Evolutionary conservation across 2,797 vertebrate genomes (phyloP).

Genomic region (Eutrigla gurnardus): DNA sequence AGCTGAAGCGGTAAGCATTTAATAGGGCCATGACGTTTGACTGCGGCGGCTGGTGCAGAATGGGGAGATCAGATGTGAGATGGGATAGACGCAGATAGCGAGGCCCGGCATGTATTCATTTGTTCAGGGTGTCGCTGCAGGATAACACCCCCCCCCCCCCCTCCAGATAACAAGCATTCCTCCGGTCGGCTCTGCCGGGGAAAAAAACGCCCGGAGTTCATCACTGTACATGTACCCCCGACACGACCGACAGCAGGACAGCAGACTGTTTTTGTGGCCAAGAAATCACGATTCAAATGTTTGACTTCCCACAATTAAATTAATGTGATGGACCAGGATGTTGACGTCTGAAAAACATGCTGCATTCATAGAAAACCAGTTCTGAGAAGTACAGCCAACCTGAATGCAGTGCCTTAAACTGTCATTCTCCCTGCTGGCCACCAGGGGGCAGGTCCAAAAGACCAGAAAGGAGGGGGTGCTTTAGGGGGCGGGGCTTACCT

Average conservation of each 20-base stretch:
- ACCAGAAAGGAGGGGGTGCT: no score
- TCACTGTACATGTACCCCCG: slow-evolving; percentile 40
- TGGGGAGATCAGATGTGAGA: slow-evolving; percentile 67
- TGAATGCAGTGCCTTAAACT: no score
- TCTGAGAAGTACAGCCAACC: no score
- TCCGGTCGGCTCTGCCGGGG: slow-evolving; percentile 31
- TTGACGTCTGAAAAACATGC: no score
- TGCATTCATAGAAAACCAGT: no score
- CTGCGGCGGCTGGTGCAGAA: slow-evolving; percentile 59
- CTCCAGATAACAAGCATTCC: slow-evolving; percentile 60
- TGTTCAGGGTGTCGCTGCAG: slow-evolving; percentile 57
- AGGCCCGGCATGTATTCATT: slow-evolving; percentile 59
- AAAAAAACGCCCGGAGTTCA: slow-evolving; percentile 57
- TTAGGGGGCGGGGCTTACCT: no score
- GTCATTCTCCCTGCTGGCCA: no score
- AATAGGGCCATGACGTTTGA: slow-evolving; percentile 74
- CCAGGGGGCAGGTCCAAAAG: no score
- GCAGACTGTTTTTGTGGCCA: neutral
- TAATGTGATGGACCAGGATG: no score
- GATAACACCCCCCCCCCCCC: slow-evolving; percentile 40
- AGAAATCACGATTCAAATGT: no score
- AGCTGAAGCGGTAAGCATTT: slow-evolving; percentile 80
- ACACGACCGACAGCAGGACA: slow-evolving; percentile 38
- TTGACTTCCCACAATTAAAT: no score
- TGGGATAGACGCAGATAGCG: slow-evolving; percentile 54